Conservation (phyloP, 2,797 vertebrate species). For the Octomys mimax region DNA sequence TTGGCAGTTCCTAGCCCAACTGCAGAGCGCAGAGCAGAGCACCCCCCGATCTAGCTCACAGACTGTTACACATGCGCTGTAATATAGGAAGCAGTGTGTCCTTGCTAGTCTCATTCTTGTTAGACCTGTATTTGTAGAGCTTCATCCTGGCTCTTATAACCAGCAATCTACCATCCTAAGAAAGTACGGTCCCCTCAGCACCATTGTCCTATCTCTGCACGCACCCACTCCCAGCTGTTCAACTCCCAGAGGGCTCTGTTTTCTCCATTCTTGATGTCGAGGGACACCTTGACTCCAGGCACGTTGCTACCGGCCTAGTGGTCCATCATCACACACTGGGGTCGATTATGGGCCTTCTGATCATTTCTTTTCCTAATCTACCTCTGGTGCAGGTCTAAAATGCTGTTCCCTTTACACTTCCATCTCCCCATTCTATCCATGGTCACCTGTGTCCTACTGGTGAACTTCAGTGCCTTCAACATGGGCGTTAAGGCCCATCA, state of each 20-base stretch:
- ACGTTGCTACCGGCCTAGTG: no score
- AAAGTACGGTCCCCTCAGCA: no score
- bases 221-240: no score
- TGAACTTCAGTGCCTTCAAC: background rate
- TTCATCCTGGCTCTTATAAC: background rate
- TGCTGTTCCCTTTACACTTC: background rate
- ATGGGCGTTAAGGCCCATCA: background rate
- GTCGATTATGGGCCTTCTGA: no score
- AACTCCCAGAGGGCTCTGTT: background rate
- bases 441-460: background rate
- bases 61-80: background rate
- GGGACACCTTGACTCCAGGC: background rate
- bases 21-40: no score
- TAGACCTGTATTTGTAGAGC: background rate
- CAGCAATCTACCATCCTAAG: background rate
- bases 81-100: background rate
- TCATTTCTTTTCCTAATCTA: background rate
- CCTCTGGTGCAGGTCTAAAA: rapidly evolving
- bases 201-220: rapidly evolving
- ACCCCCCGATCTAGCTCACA: no score
- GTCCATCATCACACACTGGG: background rate
- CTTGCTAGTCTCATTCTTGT: no score
- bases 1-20: background rate
- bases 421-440: no score
- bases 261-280: no score